Evolutionary conservation across 2,113 vertebrate genomes (phyloP).

Genomic region (Dendrocopos noguchii): DNA sequence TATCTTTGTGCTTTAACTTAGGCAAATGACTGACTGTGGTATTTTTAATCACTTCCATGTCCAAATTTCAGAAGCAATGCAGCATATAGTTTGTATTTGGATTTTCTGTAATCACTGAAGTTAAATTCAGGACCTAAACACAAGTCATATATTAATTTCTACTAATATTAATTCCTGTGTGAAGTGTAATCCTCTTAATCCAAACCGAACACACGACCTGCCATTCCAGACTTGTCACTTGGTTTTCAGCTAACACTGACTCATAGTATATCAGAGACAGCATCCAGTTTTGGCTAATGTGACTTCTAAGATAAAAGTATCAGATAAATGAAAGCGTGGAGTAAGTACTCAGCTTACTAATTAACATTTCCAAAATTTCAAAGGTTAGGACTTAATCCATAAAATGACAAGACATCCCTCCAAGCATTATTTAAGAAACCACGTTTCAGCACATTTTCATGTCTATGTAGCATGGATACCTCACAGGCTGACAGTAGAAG

Average conservation of each 20-base stretch:
- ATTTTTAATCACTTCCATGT: background rate
- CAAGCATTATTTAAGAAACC: background rate
- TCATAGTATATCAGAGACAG: background rate
- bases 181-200: background rate
- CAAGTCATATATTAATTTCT: slow-evolving; percentile 13
- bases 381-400: background rate
- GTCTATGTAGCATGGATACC: background rate
- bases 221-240: background rate
- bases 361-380: slow-evolving; percentile 45
- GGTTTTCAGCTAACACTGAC: slow-evolving; percentile 4
- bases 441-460: background rate
- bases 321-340: background rate
- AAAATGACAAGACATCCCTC: background rate
- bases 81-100: background rate
- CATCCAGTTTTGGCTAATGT: slow-evolving; percentile 8
- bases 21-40: background rate
- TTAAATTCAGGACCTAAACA: background rate
- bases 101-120: slow-evolving; percentile 20
- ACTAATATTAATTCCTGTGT: background rate
- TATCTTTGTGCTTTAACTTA: background rate
- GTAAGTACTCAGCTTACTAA: background rate
- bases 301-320: background rate
- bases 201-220: background rate
- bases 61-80: background rate
- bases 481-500: background rate